phyloP scores from a whole-genome alignment of 1,140 invertebrate genomes.

The Drosophila takahashii region DNA sequence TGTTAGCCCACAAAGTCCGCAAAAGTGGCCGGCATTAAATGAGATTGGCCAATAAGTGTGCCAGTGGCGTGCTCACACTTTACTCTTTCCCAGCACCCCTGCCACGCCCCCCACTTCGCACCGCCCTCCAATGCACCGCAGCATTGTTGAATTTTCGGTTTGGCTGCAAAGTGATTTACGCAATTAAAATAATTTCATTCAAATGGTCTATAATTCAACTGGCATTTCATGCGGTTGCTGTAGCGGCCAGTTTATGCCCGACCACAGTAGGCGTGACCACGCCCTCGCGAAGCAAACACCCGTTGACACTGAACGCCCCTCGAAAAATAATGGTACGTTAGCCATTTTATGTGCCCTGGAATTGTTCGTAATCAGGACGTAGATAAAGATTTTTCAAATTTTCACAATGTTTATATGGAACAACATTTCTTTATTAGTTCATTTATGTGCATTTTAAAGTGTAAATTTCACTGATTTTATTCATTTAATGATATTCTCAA shows the following conservation, averaged over 20 bases:
- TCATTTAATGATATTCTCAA: no score
- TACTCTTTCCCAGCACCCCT: conserved; percentile 5
- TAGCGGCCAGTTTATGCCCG: conserved; percentile 54
- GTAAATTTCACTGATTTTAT: not conserved
- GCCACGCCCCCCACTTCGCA: conserved; percentile 2
- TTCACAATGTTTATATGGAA: not conserved
- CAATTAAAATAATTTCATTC: conserved; percentile 83
- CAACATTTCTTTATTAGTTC: no score
- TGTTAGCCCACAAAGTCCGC: conserved; percentile 44
- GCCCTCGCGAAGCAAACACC: conserved; percentile 15
- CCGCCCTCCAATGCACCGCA: conserved; percentile 44
- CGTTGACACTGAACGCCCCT: conserved; percentile 38
- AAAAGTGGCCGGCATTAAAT: conserved; percentile 62
- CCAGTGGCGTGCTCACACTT: conserved; percentile 45
- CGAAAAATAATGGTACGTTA: conserved; percentile 8
- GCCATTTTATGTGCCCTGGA: not conserved
- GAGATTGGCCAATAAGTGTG: conserved; percentile 75
- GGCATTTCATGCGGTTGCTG: conserved; percentile 68
- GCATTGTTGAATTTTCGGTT: conserved; percentile 77
- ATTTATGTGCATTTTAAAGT: not conserved
- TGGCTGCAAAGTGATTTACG: conserved; percentile 79
- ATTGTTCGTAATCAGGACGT: conserved; percentile 1
- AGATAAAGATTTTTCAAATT: not conserved
- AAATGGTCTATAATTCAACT: conserved; percentile 81
- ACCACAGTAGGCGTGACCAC: conserved; percentile 38